Percentiles rank a stretch among this genome's conserved stretches.
These are phyloP conservation scores for Ophion ventricosus DNA, from an alignment of 2,888 invertebrate genomes.

Conservation along the genomic window DNA sequence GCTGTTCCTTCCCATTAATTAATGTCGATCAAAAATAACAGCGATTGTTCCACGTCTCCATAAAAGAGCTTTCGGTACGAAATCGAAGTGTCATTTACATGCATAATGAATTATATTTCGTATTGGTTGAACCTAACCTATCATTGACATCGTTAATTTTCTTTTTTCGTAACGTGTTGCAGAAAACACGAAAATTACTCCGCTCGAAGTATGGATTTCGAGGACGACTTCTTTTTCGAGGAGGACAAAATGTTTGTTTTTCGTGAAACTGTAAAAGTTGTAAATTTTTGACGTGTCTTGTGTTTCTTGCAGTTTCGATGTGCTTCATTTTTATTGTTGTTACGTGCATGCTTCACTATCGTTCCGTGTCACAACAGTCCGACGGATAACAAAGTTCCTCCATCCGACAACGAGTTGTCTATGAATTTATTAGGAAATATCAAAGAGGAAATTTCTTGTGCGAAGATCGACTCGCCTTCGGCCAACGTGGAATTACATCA, in stretches of 20 bases:
- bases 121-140: conserved; percentile 37
- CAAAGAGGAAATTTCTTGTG: conserved; percentile 63
- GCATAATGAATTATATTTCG: conserved; percentile 5
- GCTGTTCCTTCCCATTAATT: conserved; percentile 16
- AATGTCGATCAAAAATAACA: conserved; percentile 12
- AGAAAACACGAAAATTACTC: conserved; percentile 34
- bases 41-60: conserved; percentile 8
- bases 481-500: conserved; percentile 75
- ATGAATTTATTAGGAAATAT: conserved; percentile 60
- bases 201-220: conserved; percentile 77
- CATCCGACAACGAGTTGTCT: conserved; percentile 61
- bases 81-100: neutral
- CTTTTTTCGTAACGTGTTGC: conserved; percentile 31
- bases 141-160: conserved; percentile 6
- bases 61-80: conserved; percentile 7
- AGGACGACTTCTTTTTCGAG: conserved; percentile 82
- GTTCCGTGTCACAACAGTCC: conserved; percentile 74
- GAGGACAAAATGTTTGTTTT: conserved; percentile 83
- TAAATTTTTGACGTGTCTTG: conserved; percentile 1
- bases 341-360: conserved; percentile 78
- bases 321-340: conserved; percentile 74
- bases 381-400: conserved; percentile 66
- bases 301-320: conserved; percentile 67
- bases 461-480: conserved; percentile 70
- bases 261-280: conserved; percentile 19